Base-by-base conservation (phyloP, 2,888 invertebrate genomes). In the Oligia fasciuncula region DNA sequence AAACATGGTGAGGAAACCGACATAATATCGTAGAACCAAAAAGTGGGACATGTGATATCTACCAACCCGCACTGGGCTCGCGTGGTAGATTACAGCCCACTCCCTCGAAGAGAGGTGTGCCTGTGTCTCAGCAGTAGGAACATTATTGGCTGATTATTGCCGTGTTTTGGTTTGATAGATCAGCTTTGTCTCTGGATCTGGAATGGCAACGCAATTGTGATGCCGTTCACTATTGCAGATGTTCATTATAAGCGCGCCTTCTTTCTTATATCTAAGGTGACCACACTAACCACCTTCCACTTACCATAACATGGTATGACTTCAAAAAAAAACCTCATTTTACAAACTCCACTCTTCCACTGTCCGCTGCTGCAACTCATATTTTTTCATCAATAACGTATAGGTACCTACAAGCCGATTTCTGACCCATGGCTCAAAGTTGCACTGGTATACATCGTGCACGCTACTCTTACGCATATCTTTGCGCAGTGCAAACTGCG, bases 401-500 rank as follows among this genome's bases (percentile, higher is more conserved):
- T 54, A 49, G 35, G 35, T 35, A 35, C 0, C 51, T 17, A 29
- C n/a, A 43, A 71, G 13, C 6, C 23, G 4, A 29, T 54, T 43
- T 40, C 70, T n/a, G 2, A n/a, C 35, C 17, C 14, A 13, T 40
- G 13, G 35, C n/a, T 63, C 70, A 77, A 74, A 54, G 46, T 73
- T 19, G 23, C 73, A 65, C 51, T 60, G 5, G 9, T 19, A 71
- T 62, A 17, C 11, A 23, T 35, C 66, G 63, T 65, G n/a, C 23
- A 40, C 23, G 3, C 23, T 51, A 29, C 8, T 68, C 51, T 1
- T 70, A 60, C 67, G 76, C 68, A 54, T 69, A 67, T 54, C 54
- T 70, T 65, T 76, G 65, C 74, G 63, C 67, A 79, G 73, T 77
- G 29, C 54, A 49, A 35, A 51, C 68, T 76, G 76, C 67, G 49